A percentile compares a stretch with the other conserved stretches of the same genome.
Conservation (phyloP, 1,140 invertebrate genomes). For the Neotoxoptera formosana region DNA sequence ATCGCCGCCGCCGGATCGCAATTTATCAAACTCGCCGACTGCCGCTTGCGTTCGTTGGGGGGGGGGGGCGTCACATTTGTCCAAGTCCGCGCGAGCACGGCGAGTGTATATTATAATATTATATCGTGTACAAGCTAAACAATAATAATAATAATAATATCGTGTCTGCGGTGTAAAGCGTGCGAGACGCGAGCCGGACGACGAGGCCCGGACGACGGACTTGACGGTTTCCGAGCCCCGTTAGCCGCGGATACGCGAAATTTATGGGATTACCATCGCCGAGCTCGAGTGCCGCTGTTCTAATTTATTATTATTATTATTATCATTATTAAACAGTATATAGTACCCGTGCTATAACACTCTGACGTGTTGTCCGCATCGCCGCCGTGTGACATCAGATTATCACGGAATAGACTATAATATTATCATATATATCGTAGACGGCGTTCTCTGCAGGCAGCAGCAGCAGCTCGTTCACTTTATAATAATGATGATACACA, state of each 20-base stretch:
- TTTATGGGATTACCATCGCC: constrained; percentile 8
- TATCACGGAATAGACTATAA: no score
- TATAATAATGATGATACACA: no score
- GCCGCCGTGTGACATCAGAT: no score
- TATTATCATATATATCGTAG: no score
- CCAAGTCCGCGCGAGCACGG: not conserved
- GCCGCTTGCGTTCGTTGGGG: not conserved
- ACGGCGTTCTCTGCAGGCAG: no score
- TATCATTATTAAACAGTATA: no score
- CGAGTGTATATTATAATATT: no score
- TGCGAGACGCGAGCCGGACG: not conserved
- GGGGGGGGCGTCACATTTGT: not conserved
- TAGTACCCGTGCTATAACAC: no score
- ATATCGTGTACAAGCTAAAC: no score
- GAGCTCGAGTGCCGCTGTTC: not conserved
- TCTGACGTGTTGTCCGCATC: no score
- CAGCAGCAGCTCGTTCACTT: no score
- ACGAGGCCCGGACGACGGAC: not conserved
- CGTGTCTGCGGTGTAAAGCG: not conserved
- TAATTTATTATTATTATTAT: no score
- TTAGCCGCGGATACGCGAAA: not conserved
- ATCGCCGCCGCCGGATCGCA: constrained; percentile 27
- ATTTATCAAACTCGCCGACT: constrained; percentile 23
- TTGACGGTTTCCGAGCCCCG: not conserved
- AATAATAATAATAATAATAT: not conserved